A percentile compares a stretch with the other conserved stretches of the same genome.
Conservation (phyloP, 2,888 invertebrate genomes). For the Allophyes oxyacanthae region DNA sequence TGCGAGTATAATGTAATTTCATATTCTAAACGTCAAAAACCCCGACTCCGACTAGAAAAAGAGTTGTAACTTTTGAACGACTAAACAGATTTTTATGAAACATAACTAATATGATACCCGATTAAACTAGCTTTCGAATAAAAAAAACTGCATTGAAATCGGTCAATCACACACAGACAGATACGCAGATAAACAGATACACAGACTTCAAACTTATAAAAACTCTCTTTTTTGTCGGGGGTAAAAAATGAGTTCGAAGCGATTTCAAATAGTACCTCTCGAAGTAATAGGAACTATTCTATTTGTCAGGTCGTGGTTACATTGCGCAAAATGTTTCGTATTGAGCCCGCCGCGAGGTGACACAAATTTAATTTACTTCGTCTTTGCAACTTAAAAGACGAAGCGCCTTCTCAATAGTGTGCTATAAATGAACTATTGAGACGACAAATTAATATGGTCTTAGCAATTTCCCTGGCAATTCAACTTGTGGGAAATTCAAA, state of each 20-base stretch:
- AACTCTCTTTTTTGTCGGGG: too few relatives aligned
- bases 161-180: too few relatives aligned
- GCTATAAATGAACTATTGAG: slow-evolving; percentile 21
- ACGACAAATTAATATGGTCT: slow-evolving; percentile 27
- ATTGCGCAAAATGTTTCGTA: slow-evolving; percentile 36
- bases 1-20: too few relatives aligned
- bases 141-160: too few relatives aligned
- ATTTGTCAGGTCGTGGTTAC: slow-evolving; percentile 34
- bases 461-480: slow-evolving; percentile 23
- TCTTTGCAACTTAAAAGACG: slow-evolving; percentile 38
- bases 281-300: slow-evolving; percentile 19
- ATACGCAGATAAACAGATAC: too few relatives aligned
- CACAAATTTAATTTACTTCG: slow-evolving; percentile 48
- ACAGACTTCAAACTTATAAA: too few relatives aligned
- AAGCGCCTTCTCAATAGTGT: slow-evolving; percentile 21
- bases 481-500: not conserved
- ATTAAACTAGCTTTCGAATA: too few relatives aligned
- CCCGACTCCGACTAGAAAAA: too few relatives aligned
- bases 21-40: too few relatives aligned
- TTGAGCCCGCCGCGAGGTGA: slow-evolving; percentile 30
- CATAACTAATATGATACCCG: too few relatives aligned
- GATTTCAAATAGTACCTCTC: slow-evolving; percentile 18
- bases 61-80: too few relatives aligned
- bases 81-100: too few relatives aligned
- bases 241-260: slow-evolving; percentile 15